A percentile compares a stretch with the other conserved stretches of the same genome.
Conservation (phyloP, 2,797 vertebrate species). For the Loris lydekkerianus region DNA sequence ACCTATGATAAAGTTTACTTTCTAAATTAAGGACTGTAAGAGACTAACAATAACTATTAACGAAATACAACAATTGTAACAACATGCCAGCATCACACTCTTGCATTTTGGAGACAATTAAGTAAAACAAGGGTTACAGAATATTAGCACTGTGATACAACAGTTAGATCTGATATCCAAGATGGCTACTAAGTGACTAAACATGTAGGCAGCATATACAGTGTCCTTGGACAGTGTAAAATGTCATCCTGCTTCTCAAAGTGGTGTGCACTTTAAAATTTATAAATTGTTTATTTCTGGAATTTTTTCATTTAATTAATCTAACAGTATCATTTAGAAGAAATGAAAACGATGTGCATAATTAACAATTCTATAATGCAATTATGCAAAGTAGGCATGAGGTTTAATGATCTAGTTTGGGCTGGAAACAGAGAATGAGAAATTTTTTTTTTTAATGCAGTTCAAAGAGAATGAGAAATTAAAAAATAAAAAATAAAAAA, state of each 20-base stretch:
- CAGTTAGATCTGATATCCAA: neutral
- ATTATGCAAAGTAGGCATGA: neutral
- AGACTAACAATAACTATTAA: neutral
- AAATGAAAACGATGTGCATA: slow-evolving; percentile 16
- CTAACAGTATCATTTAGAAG: neutral
- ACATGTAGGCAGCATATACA: neutral
- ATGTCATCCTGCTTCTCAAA: neutral
- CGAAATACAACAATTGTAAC: neutral
- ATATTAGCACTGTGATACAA: neutral
- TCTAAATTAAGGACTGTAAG: neutral
- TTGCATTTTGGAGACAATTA: neutral
- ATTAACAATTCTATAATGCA: neutral
- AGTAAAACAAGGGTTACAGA: neutral
- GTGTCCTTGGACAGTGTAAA: neutral
- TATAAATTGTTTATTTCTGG: neutral
- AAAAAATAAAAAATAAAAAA: no score
- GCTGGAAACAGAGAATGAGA: neutral
- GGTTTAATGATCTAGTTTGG: neutral
- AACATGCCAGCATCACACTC: neutral
- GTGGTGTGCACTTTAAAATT: neutral
- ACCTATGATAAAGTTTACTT: neutral
- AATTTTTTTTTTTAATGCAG: no score
- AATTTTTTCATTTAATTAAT: neutral
- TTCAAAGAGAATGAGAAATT: no score
- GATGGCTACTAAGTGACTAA: neutral